Base-by-base conservation (phyloP, 2,797 vertebrate genomes). In the Meriones psammophilus region DNA sequence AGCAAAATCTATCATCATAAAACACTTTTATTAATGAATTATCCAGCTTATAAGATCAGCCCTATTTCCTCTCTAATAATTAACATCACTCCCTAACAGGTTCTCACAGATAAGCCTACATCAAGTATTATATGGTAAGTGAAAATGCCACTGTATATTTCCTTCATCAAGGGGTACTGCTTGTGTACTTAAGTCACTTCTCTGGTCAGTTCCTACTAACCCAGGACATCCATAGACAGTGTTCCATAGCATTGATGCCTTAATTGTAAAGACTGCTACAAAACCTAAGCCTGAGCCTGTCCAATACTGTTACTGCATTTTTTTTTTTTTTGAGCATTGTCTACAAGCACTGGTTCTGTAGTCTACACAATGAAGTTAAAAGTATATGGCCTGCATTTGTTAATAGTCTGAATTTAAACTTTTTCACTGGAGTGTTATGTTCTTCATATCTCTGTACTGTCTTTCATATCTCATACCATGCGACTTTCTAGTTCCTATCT, bases 1-100 rank as follows among this genome's bases (percentile, higher is more conserved):
- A 77, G 64, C 46, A 80, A 60, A 68, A 88, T 17, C n/a, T 93
- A 60, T 28, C n/a, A 80, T 60, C 7, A 50, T 30, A 95, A 79
- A 93, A 94, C 91, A 69, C 64, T 78, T 78, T 46, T 66, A 88
- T 28, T 66, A 64, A 56, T 73, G 15, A 94, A 89, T 1, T 92
- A 24, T 78, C 71, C 36, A 76, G 5, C 26, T 62, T 66, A 80
- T 86, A 86, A 93, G 71, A 93, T 64, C 62, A 94, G 73, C 39
- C 26, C 14, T 62, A 91, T 39, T n/a, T 78, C 68, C 20, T 71
- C 26, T 42, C 74, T 71, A 88, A 77, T 86, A 89, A 81, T 86
- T 80, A 96, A 88, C 28, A 91, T 54, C 26, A 73, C n/a, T 24
- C 77, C 28, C 69, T 89, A 68, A 64, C 26, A 81, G 42, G 58